Evolutionary conservation across 2,888 invertebrate species (phyloP).

Genomic region (Tachystola acroxantha): DNA sequence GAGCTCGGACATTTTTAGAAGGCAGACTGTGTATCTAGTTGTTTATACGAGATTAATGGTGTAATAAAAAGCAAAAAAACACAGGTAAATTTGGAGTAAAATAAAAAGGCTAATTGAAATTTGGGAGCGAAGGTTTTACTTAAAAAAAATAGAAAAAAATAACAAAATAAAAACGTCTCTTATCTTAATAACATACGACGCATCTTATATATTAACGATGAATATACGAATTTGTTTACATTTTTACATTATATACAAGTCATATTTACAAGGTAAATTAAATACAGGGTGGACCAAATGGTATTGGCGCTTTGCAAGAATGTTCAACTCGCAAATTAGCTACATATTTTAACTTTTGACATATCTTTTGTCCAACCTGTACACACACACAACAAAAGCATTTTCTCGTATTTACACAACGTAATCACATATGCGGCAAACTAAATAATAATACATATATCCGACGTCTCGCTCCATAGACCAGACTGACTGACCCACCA

Average conservation of each 20-base stretch:
- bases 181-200: conserved; percentile 39
- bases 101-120: conserved; percentile 38
- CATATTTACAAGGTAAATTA: conserved; percentile 36
- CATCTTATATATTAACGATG: conserved; percentile 40
- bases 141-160: conserved; percentile 35
- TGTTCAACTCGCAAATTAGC: too few relatives aligned
- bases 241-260: conserved; percentile 56
- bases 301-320: too few relatives aligned
- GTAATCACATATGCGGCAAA: conserved; percentile 9
- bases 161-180: conserved; percentile 41
- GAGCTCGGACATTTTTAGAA: too few relatives aligned
- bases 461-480: too few relatives aligned
- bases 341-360: too few relatives aligned
- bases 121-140: conserved; percentile 37
- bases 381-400: conserved; percentile 43
- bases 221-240: conserved; percentile 50
- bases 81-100: conserved; percentile 12
- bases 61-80: too few relatives aligned
- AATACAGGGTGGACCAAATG: too few relatives aligned
- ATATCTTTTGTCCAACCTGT: too few relatives aligned
- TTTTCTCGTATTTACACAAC: conserved; percentile 26
- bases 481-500: too few relatives aligned
- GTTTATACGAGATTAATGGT: too few relatives aligned
- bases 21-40: too few relatives aligned
- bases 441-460: conserved; percentile 2